phyloP scores from a whole-genome alignment of 2,113 vertebrate species.

The Pycnonotus jocosus region DNA sequence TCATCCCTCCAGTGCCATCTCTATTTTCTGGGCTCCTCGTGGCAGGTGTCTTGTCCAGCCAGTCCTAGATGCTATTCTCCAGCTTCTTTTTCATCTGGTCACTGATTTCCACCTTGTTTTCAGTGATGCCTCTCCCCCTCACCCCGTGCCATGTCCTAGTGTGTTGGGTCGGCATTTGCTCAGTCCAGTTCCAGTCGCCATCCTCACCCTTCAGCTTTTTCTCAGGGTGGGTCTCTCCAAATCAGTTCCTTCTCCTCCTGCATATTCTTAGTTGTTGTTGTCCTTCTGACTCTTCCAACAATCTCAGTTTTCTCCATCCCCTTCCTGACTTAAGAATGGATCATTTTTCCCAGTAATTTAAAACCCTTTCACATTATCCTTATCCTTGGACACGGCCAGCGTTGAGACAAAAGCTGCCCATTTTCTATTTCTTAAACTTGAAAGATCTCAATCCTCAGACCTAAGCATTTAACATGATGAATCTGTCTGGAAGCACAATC shows the following conservation, averaged over 20 bases:
- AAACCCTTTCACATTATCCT: background rate
- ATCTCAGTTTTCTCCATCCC: background rate
- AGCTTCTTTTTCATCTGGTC: background rate
- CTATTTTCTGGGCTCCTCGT: fast-evolving
- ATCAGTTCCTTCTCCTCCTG: background rate
- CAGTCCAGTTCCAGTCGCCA: background rate
- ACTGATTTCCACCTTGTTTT: background rate
- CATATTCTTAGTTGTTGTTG: background rate
- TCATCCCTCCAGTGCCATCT: background rate
- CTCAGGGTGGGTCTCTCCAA: background rate
- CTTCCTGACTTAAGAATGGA: background rate
- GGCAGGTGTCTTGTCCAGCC: background rate
- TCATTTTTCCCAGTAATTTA: background rate
- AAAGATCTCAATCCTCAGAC: background rate
- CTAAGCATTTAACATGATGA: background rate
- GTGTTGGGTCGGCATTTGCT: background rate
- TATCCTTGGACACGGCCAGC: background rate
- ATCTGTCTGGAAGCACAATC: background rate
- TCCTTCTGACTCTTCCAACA: background rate
- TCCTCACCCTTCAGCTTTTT: background rate
- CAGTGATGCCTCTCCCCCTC: background rate
- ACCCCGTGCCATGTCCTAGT: background rate
- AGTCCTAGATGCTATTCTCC: background rate
- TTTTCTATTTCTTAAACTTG: background rate
- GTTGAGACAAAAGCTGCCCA: background rate